phyloP scores from a whole-genome alignment of 2,888 invertebrate species.

The Timema cristinae region DNA sequence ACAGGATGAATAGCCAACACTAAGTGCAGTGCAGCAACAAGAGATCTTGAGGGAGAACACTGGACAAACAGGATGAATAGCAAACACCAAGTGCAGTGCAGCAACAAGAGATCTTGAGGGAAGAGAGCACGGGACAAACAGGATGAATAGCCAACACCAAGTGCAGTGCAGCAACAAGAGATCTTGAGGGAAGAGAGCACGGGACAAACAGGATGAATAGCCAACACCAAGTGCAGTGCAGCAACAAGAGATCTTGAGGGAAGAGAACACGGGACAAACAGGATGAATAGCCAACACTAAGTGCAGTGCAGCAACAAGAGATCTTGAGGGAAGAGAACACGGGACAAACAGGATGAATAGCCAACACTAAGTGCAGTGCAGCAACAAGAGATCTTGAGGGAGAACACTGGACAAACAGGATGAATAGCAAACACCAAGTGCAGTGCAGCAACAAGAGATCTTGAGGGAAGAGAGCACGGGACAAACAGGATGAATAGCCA shows the following conservation, averaged over 20 bases:
- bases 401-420: no score
- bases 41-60: constrained; percentile 36
- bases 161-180: constrained; percentile 40
- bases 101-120: constrained; percentile 39
- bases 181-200: constrained; percentile 33
- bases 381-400: constrained; percentile 39
- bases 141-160: constrained; percentile 26
- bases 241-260: constrained; percentile 39
- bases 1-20: no score
- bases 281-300: constrained; percentile 31
- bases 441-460: constrained; percentile 42
- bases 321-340: constrained; percentile 33
- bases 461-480: constrained; percentile 20
- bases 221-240: constrained; percentile 38
- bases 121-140: no score
- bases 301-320: constrained; percentile 40
- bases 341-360: no score
- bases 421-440: constrained; percentile 26
- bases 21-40: constrained; percentile 41
- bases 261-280: no score
- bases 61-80: no score
- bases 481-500: no score
- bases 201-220: no score
- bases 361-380: constrained; percentile 39
- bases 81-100: constrained; percentile 37